Evolutionary conservation across 2,797 vertebrate species (phyloP).

Genomic region (Triplophysa yarkandensis): DNA sequence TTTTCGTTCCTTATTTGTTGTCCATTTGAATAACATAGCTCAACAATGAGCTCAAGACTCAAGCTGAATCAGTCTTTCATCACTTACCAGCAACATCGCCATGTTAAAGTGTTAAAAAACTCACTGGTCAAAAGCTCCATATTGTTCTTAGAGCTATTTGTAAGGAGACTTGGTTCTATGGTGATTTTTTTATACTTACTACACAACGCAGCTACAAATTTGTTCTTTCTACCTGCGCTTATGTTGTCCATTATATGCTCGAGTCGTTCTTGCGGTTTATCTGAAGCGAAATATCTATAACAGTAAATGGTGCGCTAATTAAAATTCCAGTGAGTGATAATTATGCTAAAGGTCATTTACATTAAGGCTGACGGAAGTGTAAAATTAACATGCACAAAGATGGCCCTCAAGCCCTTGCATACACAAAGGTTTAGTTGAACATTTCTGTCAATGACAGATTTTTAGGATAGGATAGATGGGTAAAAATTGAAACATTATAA

Average conservation of each 20-base stretch:
- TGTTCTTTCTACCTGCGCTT: neutral
- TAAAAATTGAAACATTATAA: too few relatives aligned
- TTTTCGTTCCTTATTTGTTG: conserved; percentile 4
- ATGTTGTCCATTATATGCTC: neutral
- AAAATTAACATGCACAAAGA: neutral
- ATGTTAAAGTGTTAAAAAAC: conserved; percentile 13
- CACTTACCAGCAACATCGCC: conserved; percentile 5
- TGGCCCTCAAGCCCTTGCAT: neutral
- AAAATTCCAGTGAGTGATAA: conserved; percentile 14
- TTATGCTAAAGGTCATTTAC: conserved; percentile 8
- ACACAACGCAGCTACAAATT: neutral
- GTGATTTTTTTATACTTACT: neutral
- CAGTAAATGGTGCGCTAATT: conserved; percentile 1
- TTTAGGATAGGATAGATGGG: neutral
- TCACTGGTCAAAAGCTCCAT: neutral
- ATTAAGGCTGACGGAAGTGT: conserved; percentile 1
- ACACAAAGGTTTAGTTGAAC: neutral
- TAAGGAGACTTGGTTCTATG: neutral
- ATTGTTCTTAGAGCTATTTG: neutral
- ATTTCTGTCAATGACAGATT: neutral
- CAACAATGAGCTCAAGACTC: conserved; percentile 4
- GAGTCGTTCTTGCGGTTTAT: neutral
- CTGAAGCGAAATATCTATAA: neutral
- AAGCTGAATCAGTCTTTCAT: conserved; percentile 5
- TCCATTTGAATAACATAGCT: conserved; percentile 18